Base-by-base conservation (phyloP, 2,888 invertebrate genomes). In the Drosophila barbarae region DNA sequence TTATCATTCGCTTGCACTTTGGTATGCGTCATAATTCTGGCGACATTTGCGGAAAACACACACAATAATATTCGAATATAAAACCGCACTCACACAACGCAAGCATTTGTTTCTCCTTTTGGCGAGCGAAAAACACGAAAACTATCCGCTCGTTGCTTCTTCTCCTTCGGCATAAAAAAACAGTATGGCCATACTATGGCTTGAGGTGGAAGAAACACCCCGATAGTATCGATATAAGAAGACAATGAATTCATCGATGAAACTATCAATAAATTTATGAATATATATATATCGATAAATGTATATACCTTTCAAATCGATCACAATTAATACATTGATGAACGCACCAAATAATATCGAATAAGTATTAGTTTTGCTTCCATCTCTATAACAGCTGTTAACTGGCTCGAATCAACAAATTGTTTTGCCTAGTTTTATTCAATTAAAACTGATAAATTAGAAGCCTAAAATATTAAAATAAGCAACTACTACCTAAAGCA, bases 21-120 rank as follows among this genome's bases (percentile, higher is more conserved):
- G 60, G 64, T 52, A 73, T 74, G 78, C 80, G 77, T 80, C 77
- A 80, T 80, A 76, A 78, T 76, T 79, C 69, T 63, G 44, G 76
- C 65, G 72, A 78, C 67, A 72, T 73, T 75, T 66, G 56, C 69
- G 71, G 69, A 64, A 64, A 58, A 54, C 47, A 66, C 63, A 61
- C 55, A 65, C 38, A 59, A 69, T 49, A 58, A 69, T 46, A 52
- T 39, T 21, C 41, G 41, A 12, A 23, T 18, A 46, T 46, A 55
- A 41, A 46, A 60, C 60, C 63, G 61, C 50, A 63, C 63, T 52
- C 34, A 61, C 60, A 61, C 57, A 61, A 36, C 59, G 61, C 59
- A 61, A 42, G 50, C 60, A 60, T 63, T 63, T 60, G 63, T 63
- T 63, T 63, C 51, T 63, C 59, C 59, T 60, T 47, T 58, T 44